These are phyloP conservation scores for Chloroceryle inda DNA, from an alignment of 2,797 vertebrate genomes.

Conservation along the genomic window DNA sequence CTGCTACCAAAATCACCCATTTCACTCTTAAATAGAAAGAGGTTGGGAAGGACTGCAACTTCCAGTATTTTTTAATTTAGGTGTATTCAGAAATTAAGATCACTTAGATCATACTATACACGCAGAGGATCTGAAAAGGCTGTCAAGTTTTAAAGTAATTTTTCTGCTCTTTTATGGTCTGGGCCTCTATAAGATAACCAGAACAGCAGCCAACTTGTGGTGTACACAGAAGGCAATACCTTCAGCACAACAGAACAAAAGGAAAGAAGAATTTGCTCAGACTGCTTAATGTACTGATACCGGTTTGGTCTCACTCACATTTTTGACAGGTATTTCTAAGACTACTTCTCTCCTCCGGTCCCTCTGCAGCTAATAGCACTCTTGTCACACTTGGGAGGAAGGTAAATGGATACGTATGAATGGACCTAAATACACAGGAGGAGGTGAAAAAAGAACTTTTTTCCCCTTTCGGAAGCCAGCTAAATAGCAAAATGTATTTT, in stretches of 20 bases:
- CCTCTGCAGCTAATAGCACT: neutral
- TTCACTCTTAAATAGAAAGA: neutral
- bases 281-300: neutral
- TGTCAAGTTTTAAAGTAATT: neutral
- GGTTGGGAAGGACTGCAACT: neutral
- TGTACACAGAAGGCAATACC: neutral
- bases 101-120: neutral
- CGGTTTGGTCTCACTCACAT: neutral
- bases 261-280: neutral
- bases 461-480: neutral
- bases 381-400: neutral
- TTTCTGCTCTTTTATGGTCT: neutral
- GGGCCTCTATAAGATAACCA: neutral
- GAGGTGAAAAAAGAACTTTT: neutral
- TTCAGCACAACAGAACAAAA: neutral
- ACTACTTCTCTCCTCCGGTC: neutral
- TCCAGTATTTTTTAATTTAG: neutral
- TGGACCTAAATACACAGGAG: neutral
- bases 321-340: neutral
- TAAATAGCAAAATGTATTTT: neutral
- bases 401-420: fast-evolving
- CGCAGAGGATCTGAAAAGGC: neutral
- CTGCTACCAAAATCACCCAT: neutral
- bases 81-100: neutral
- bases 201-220: neutral